phyloP scores from a whole-genome alignment of 2,797 vertebrate species.

The Hemibagrus guttatus region DNA sequence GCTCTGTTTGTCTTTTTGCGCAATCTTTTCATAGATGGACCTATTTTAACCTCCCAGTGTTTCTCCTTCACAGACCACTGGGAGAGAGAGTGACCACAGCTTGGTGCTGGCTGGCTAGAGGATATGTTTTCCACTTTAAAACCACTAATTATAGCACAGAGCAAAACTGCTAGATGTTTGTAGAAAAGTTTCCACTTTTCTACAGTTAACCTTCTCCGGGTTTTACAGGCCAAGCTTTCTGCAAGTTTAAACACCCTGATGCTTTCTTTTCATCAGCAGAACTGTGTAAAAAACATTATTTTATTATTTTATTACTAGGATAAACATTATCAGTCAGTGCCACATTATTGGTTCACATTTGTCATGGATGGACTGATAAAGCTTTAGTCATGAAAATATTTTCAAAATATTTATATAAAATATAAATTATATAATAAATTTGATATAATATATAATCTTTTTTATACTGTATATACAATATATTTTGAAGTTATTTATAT shows the following conservation, averaged over 20 bases:
- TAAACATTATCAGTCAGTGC: neutral
- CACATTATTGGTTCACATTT: neutral
- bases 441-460: too few relatives aligned
- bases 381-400: neutral
- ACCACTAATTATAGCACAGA: conserved; percentile 72
- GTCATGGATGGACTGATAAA: too few relatives aligned
- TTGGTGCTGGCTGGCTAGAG: conserved; percentile 61
- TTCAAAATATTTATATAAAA: neutral
- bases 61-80: conserved; percentile 64
- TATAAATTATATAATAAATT: neutral
- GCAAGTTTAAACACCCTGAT: neutral
- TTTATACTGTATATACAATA: too few relatives aligned
- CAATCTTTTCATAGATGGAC: conserved; percentile 57
- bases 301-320: neutral
- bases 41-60: conserved; percentile 66
- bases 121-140: conserved; percentile 72
- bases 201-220: conserved; percentile 56
- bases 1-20: conserved; percentile 53
- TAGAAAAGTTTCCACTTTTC: conserved; percentile 60
- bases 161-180: conserved; percentile 63
- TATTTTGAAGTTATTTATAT: too few relatives aligned
- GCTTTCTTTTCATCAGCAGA: neutral
- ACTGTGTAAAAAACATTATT: neutral
- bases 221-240: neutral
- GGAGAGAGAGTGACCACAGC: conserved; percentile 64